Evolutionary conservation across 2,113 vertebrate species (phyloP), one percentile per base, ranked within the genome.

Genomic region (Columba livia): DNA sequence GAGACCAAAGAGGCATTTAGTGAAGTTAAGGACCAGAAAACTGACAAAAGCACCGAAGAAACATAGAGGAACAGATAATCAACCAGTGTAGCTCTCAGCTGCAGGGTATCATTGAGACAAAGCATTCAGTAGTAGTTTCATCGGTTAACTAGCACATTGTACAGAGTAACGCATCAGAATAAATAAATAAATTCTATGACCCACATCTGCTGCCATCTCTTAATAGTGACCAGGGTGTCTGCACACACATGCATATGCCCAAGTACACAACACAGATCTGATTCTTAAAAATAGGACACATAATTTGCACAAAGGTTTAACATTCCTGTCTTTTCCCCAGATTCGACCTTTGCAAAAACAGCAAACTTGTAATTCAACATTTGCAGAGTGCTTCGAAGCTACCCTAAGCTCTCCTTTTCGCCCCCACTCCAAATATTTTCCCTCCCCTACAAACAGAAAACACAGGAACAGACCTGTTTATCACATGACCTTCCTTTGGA

Each of bases 401-500:
- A 78, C 57, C 71, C 62, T 28, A 31, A 89, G 28, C 56, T 62
- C n/a, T 83, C 57, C n/a, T 71, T 51, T 17, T 4, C 29, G 42
- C 31, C 74, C 21, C 31, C 12, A 26, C 66, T 14, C 62, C 72
- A 88, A 77, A 78, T 90, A 93, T 66, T 72, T 86, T 79, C 51
- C 80, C 69, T 92, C 38, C 53, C 77, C 65, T 81, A 71, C 77
- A 90, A 91, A 90, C n/a, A 86, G 72, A 86, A 89, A 92, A 69
- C 73, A 71, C 96, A 96, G 90, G 95, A 97, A 94, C 67, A 95
- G 61, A 94, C 90, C 47, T 92, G 92, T 64, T 94, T 40, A 90
- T 90, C 94, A 93, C 79, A 89, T 90, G 92, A 81, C 73, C 24
- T 64, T 93, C 67, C 53, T 79, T 67, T 57, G 61, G 60, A 88